Percentiles rank a stretch among this genome's conserved stretches.
These are phyloP conservation scores for Cheilosia pagana DNA, from an alignment of 2,888 invertebrate genomes.

Conservation along the genomic window DNA sequence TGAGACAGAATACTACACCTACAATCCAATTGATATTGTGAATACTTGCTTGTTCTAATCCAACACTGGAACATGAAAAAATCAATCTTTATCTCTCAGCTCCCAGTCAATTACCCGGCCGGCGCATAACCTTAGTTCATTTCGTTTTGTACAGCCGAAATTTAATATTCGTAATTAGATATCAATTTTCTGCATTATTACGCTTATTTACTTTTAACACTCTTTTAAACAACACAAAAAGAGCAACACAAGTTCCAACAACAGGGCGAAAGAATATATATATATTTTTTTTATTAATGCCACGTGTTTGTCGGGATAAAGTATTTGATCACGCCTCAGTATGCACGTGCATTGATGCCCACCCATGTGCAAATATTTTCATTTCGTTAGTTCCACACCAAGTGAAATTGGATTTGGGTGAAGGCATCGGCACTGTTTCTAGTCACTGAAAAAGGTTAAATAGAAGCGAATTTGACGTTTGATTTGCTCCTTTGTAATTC, in stretches of 20 bases:
- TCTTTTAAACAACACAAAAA: conserved; percentile 64
- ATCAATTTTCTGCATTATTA: conserved; percentile 83
- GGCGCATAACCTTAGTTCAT: conserved; percentile 18
- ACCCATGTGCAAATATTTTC: conserved; percentile 79
- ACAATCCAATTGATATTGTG: neutral
- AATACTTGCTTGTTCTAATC: neutral
- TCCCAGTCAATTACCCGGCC: neutral
- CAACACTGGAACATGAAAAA: neutral
- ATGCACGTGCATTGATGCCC: conserved; percentile 75
- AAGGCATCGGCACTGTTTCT: conserved; percentile 23
- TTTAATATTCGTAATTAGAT: conserved; percentile 77
- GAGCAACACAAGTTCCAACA: conserved; percentile 47
- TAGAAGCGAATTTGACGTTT: conserved; percentile 80
- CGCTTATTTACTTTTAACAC: conserved; percentile 75
- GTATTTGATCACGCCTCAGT: conserved; percentile 72
- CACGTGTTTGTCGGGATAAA: conserved; percentile 65
- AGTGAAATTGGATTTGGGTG: conserved; percentile 61
- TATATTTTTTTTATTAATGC: conserved; percentile 52
- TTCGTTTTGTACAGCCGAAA: conserved; percentile 26
- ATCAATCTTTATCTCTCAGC: conserved; percentile 9
- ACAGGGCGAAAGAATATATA: conserved; percentile 7
- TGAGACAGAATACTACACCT: no score
- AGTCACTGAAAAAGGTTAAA: conserved; percentile 76
- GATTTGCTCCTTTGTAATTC: conserved; percentile 73
- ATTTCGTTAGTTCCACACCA: conserved; percentile 77